Base-by-base conservation (phyloP, 1,140 invertebrate species). In the Heliothis subflexa region DNA sequence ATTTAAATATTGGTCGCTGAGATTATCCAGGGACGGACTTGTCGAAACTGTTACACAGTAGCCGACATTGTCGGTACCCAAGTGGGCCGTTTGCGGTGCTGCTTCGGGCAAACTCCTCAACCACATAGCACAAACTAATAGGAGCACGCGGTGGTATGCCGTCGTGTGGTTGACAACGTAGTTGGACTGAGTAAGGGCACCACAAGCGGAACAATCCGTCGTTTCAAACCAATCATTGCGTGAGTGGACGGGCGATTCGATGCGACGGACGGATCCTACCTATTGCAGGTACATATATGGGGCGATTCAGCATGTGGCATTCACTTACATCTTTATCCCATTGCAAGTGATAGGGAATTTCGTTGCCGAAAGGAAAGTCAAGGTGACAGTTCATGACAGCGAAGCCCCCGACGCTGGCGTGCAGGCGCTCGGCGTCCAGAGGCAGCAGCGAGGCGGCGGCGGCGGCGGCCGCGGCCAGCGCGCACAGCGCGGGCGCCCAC, bases 291-390 rank as follows among this genome's bases (percentile, higher is more conserved):
- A 21, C 14, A 11, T 57, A 14, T 25, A 4, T 14, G 11, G 5
- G 1, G 40, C 25, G 33, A 11, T 28, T 25, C n/a, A 12, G 5
- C 10, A 16, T n/a, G 25, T n/a, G 57, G 68, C 21, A 55, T 59
- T 54, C 7, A 96, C 96, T 97, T 95, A 98, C 98, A 86, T 98
- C 97, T 95, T 98, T 98, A 90, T 97, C 97, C 98, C 98, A 99
- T 89, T 98, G 96, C 40, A 99, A 96, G 82, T 98, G 96, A 91
- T 99, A 99, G 14, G 98, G 98, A 86, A 98, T 98, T 78, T 97
- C 96, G 83, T 97, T 97, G 82, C 97, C 97, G 86, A 98, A 97
- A 12, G 98, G 98, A 93, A 98, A 99, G 90, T 98, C 97, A 81
- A 99, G 96, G 86, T 97, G 97, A 94, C 98, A 99, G 95, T 98